These are phyloP conservation scores for Argyrosomus regius DNA, from an alignment of 2,797 vertebrate genomes.

Conservation along the genomic window DNA sequence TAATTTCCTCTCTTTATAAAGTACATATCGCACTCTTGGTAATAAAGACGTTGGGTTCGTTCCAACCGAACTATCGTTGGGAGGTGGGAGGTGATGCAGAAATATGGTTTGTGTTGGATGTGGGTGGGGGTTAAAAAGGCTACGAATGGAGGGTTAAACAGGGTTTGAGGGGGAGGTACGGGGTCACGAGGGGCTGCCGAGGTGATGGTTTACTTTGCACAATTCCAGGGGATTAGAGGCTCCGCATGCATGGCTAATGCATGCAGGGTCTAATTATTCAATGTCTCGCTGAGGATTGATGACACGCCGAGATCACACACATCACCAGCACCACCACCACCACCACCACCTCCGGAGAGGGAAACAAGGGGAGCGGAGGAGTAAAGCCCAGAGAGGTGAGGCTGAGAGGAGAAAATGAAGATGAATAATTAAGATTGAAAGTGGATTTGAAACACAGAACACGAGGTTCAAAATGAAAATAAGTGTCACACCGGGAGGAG, in stretches of 20 bases:
- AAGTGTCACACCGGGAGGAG: conserved; percentile 22
- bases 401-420: conserved; percentile 27
- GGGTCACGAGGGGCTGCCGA: conserved; percentile 18
- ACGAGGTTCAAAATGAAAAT: conserved; percentile 35
- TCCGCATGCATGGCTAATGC: conserved; percentile 29
- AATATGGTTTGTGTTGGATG: conserved; percentile 33
- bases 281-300: conserved; percentile 60
- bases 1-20: conserved; percentile 17
- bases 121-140: conserved; percentile 37
- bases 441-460: conserved; percentile 48
- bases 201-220: conserved; percentile 66
- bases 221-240: conserved; percentile 69
- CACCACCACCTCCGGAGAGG: conserved; percentile 44
- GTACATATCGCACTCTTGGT: conserved; percentile 14
- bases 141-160: conserved; percentile 14
- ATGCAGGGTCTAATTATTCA: conserved; percentile 65
- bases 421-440: conserved; percentile 53
- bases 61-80: conserved; percentile 5
- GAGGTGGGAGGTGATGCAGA: conserved; percentile 43
- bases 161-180: conserved; percentile 32
- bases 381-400: conserved; percentile 35
- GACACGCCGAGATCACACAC: conserved; percentile 59
- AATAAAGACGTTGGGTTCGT: background rate
- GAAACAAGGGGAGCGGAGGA: conserved; percentile 42
- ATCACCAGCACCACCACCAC: conserved; percentile 20